phyloP scores from a whole-genome alignment of 2,797 vertebrate species.

The Alosa sapidissima region DNA sequence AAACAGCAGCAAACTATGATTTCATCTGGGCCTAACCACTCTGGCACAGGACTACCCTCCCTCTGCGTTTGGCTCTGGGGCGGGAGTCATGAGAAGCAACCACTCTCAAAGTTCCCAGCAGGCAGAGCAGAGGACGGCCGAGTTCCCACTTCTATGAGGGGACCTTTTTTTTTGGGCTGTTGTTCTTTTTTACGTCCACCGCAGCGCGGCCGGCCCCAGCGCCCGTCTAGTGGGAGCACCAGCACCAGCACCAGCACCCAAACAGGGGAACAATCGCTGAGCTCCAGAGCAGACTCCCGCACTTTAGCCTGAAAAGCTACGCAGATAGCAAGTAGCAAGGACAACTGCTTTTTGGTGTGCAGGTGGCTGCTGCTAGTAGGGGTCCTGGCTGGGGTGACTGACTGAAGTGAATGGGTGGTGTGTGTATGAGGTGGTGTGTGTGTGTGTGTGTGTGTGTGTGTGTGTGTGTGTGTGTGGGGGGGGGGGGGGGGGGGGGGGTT shows the following conservation, averaged over 20 bases:
- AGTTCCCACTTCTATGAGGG: constrained; percentile 5
- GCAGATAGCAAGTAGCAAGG: neutral
- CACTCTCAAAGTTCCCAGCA: constrained; percentile 65
- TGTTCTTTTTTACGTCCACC: neutral
- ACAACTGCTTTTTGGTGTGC: neutral
- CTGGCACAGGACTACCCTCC: constrained; percentile 47
- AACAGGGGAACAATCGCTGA: neutral
- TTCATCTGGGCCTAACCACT: constrained; percentile 60
- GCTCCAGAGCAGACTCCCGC: neutral
- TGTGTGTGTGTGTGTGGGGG: neutral
- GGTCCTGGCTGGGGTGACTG: neutral
- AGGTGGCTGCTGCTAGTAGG: neutral
- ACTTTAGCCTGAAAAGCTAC: neutral
- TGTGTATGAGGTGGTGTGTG: neutral
- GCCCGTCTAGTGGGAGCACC: neutral
- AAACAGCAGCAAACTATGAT: constrained; percentile 70
- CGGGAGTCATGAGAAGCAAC: constrained; percentile 69
- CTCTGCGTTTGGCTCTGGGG: constrained; percentile 60
- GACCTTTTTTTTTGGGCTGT: neutral
- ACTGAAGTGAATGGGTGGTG: neutral
- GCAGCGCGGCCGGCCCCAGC: neutral
- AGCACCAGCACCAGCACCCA: constrained; percentile 10
- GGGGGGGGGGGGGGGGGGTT: constrained; percentile 57
- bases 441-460: neutral
- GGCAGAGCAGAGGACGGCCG: constrained; percentile 37